These are phyloP conservation scores for Emydocephalus ijimae DNA, from an alignment of 2,113 vertebrate species.

Conservation along the genomic window DNA sequence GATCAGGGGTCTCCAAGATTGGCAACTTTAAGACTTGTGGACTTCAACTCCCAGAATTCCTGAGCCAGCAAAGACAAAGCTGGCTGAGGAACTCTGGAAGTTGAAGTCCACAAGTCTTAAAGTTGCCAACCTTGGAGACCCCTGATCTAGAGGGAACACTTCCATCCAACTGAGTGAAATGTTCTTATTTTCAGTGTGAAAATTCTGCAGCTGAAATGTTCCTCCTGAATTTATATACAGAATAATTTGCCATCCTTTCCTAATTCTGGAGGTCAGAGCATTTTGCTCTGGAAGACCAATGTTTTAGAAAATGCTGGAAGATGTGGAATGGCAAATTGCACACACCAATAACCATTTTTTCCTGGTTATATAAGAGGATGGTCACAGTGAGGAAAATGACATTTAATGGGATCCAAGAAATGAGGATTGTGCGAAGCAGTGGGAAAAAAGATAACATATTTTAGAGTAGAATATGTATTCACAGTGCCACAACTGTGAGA, in stretches of 20 bases:
- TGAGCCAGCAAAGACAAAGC: no score
- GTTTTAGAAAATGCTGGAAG: background rate
- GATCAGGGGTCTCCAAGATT: no score
- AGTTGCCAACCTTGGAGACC: no score
- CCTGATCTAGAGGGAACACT: background rate
- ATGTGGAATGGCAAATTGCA: background rate
- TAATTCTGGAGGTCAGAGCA: background rate
- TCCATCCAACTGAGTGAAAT: background rate
- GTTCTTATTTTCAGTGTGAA: background rate
- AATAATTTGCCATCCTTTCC: background rate
- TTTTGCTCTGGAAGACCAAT: background rate
- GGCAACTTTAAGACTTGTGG: no score
- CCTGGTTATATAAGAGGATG: no score
- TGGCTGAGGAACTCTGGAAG: no score
- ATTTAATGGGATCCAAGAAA: background rate
- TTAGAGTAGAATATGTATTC: background rate
- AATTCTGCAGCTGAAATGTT: background rate
- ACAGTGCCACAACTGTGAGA: background rate
- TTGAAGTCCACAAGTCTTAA: no score
- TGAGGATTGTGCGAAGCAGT: background rate
- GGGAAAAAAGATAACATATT: background rate
- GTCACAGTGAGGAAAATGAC: background rate
- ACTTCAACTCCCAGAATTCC: no score
- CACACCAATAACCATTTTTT: background rate
- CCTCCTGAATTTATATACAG: no score